These are phyloP conservation scores for Epicampocera succincta DNA, from an alignment of 2,888 invertebrate genomes.

Conservation along the genomic window DNA sequence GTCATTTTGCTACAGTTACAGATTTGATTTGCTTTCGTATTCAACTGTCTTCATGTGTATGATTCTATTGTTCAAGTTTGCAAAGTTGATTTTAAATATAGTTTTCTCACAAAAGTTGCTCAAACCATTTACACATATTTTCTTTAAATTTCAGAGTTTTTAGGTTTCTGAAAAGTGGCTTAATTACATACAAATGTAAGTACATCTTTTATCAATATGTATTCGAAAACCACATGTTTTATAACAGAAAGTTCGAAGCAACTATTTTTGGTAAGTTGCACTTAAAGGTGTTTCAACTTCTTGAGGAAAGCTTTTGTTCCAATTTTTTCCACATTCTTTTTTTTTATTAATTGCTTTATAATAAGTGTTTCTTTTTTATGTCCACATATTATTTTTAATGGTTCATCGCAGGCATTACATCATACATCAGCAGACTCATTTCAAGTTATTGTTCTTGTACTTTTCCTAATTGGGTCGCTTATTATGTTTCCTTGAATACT, in stretches of 20 bases:
- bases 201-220: neutral
- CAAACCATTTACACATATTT: neutral
- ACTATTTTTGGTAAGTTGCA: neutral
- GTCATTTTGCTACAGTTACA: conserved; percentile 23
- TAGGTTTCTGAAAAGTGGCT: too few species aligned
- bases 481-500: conserved; percentile 73
- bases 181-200: too few species aligned
- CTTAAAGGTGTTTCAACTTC: conserved; percentile 5
- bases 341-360: conserved; percentile 43
- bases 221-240: too few species aligned
- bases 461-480: conserved; percentile 80
- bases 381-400: conserved; percentile 42
- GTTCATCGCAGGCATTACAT: conserved; percentile 53
- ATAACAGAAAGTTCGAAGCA: too few species aligned
- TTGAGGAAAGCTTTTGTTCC: conserved; percentile 5
- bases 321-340: conserved; percentile 10
- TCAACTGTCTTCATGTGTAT: conserved; percentile 44
- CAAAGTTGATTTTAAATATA: conserved; percentile 48
- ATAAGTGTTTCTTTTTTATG: conserved; percentile 24
- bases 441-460: conserved; percentile 68
- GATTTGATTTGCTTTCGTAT: too few species aligned
- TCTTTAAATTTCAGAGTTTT: neutral
- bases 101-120: conserved; percentile 29
- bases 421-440: conserved; percentile 7
- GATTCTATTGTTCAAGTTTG: conserved; percentile 47